A percentile compares a stretch with the other conserved stretches of the same genome.
These are phyloP conservation scores for Tyto alba DNA, from an alignment of 2,113 vertebrate genomes.

Conservation along the genomic window DNA sequence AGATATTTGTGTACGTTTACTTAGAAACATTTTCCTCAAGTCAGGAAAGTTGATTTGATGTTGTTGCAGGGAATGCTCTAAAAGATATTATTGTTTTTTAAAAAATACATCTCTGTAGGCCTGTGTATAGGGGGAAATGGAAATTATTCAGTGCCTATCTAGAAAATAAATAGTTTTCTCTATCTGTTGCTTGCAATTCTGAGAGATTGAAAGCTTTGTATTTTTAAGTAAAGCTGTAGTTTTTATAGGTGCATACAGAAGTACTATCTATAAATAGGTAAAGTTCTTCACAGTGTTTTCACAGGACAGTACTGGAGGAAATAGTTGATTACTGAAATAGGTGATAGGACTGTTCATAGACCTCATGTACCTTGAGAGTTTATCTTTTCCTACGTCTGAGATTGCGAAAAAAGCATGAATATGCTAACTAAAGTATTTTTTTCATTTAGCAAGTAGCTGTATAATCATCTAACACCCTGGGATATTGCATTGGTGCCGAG, in stretches of 20 bases:
- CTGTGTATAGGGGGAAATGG: background rate
- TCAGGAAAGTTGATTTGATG: background rate
- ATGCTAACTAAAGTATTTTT: background rate
- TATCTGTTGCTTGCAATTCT: background rate
- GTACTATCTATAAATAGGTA: background rate
- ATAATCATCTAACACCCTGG: background rate
- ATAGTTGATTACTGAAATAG: too few species aligned
- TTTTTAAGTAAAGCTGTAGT: background rate
- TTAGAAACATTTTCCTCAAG: background rate
- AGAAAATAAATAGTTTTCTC: background rate
- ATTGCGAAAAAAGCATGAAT: background rate
- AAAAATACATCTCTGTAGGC: background rate
- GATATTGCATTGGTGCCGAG: accelerated
- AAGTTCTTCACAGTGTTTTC: background rate
- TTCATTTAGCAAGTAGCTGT: background rate
- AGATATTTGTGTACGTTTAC: background rate
- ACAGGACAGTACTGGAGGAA: background rate
- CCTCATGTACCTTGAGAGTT: background rate
- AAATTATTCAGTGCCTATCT: background rate
- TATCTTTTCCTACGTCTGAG: background rate
- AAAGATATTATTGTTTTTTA: background rate
- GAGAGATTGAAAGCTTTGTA: background rate
- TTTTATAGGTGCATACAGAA: background rate
- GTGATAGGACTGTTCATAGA: background rate
- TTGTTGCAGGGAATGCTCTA: background rate